A percentile compares a stretch with the other conserved stretches of the same genome.
These are phyloP conservation scores for Liasis olivaceus DNA, from an alignment of 2,797 vertebrate species.

Conservation along the genomic window DNA sequence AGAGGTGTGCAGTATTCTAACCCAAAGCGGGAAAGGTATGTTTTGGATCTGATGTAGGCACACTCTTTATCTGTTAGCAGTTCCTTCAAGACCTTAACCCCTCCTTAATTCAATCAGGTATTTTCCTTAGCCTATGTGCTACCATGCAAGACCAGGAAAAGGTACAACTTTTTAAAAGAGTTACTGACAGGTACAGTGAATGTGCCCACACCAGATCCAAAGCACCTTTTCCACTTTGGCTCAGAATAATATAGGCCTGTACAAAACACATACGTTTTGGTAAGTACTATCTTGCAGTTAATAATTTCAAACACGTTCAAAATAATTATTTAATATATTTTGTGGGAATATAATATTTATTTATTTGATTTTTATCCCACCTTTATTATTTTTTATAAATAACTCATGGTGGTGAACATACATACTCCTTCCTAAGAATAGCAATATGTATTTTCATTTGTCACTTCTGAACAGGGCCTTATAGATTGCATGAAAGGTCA, in stretches of 20 bases:
- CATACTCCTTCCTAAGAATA: conserved; percentile 44
- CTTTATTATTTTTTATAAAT: neutral
- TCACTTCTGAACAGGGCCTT: conserved; percentile 55
- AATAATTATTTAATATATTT: neutral
- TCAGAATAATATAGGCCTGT: neutral
- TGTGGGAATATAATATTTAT: neutral
- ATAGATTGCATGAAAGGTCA: conserved; percentile 59
- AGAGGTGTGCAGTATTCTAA: neutral
- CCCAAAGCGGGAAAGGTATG: neutral
- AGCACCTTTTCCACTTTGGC: neutral
- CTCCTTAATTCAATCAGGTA: neutral
- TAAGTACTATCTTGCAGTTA: neutral
- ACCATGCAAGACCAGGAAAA: neutral
- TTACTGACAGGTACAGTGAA: neutral
- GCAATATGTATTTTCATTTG: conserved; percentile 70
- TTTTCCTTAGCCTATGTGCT: neutral
- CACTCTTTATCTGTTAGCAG: neutral
- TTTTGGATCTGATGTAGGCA: neutral
- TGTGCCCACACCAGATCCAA: neutral
- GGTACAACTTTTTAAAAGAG: neutral
- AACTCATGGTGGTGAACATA: no score
- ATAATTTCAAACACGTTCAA: neutral
- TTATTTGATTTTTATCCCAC: no score
- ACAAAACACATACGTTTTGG: neutral
- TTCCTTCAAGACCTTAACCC: neutral